Evolutionary conservation across 2,113 vertebrate species (phyloP), one percentile per base, ranked within the genome.

Genomic region (Ictalurus furcatus): DNA sequence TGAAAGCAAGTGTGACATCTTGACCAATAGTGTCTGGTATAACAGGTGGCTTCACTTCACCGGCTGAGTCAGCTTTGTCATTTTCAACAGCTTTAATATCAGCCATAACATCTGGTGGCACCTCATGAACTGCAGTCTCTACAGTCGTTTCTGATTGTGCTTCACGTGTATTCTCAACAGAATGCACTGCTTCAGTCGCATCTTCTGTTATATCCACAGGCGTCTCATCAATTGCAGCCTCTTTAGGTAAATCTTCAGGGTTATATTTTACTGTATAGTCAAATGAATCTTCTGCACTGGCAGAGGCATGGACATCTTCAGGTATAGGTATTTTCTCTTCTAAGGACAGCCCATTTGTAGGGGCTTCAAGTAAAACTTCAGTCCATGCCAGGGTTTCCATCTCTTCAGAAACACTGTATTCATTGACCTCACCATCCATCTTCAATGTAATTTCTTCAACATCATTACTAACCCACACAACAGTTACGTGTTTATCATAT

Each of bases 321-420:
- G 65, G 19, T 44, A n/a, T 21, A 52, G 58, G 25, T 65, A 28
- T 52, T 14, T 67, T 37, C 11, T 69, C 19, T 54, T 69, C 21
- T 69, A 81, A 69, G 37, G n/a, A 67, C 34, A 80, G n/a, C n/a
- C 58, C 28, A 52, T 65, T 30, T 40, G 85, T 65, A 30, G 85
- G 74, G 4, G 74, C 23, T 30, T 79, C 85, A n/a, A 21, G 30
- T 28, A 59, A 37, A 59, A 40, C 52, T 25, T 30, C 44, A 69
- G 30, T 52, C 12, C 19, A 30, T 61, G 30, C 23, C 21, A 61
- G 16, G 58, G 14, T 63, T 8, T 79, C 58, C 78, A 81, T 76
- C 25, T 16, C 76, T 8, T 93, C 88, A 9, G 44, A 25, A 84
- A 37, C 34, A 86, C 19, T 48, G 12, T 40, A 63, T 74, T 89